Evolutionary conservation across 2,797 vertebrate species (phyloP).

Genomic region (Anguilla megastoma): DNA sequence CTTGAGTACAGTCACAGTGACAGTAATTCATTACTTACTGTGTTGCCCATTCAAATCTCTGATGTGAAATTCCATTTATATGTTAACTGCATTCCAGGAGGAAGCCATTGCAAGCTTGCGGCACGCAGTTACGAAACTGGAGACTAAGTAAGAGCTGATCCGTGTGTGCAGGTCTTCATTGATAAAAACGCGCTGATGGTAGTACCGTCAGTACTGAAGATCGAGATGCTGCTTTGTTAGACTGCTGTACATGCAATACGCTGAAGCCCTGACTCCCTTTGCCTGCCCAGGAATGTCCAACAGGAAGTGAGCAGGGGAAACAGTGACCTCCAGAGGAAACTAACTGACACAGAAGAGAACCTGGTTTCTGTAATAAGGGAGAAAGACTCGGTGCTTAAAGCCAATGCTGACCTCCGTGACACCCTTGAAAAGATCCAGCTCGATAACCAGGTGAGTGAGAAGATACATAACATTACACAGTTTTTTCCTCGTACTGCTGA

Average conservation of each 20-base stretch:
- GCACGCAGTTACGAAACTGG: neutral
- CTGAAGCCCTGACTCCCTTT: neutral
- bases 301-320: neutral
- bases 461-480: neutral
- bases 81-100: neutral
- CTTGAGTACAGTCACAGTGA: no score
- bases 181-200: neutral
- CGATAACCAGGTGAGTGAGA: neutral
- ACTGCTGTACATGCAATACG: neutral
- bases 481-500: no score
- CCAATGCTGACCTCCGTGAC: neutral
- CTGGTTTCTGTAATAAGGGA: neutral
- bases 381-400: neutral
- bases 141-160: neutral
- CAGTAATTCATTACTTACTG: no score
- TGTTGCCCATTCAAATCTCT: neutral
- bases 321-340: neutral
- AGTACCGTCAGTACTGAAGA: no score
- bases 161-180: neutral
- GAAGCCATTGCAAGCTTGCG: neutral
- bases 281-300: neutral
- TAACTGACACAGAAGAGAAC: neutral
- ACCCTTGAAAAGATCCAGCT: neutral
- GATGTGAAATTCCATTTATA: neutral
- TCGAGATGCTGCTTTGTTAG: neutral